Evolutionary conservation across 2,888 invertebrate genomes (phyloP), one percentile per base, ranked within the genome.

Genomic region (Hypolimnas misippus): DNA sequence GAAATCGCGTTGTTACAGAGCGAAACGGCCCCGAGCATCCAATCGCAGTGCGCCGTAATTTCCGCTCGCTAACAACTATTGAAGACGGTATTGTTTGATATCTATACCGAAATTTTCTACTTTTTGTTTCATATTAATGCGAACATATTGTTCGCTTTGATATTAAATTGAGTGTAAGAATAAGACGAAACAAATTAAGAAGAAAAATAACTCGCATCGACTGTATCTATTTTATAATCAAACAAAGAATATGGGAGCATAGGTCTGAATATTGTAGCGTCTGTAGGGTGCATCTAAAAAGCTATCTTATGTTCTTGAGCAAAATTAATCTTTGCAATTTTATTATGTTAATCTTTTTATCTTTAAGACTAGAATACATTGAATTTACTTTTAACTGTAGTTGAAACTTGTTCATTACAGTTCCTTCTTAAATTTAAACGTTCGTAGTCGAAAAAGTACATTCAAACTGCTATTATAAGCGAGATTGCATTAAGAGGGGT

Each of bases 61-160:
- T 83, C 82, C 81, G 78, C 76, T 72, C 74, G 74, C 82, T 78
- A 81, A 83, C 81, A 79, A 82, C 79, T 78, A 81, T 80, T 76
- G 77, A 76, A 76, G 70, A 71, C 70, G 71, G 74, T 73, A 77
- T 82, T 82, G 79, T 82, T 79, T 77, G 71, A 75, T 74, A 74
- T 75, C 73, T 79, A 52, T 62, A 57, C 44, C 53, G 35, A 57
- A 63, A 62, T 54, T 63, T 61, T 53, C 29, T 33, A 21, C 38
- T 56, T 60, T 60, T 53, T 46, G n/a, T 57, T 53, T n/a, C 51
- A 58, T 60, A 49, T 38, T 68, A 65, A 70, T 70, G 70, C 70
- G 73, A 74, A 74, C 75, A 73, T 76, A 73, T 72, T 71, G 69
- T 66, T 70, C 70, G 70, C 74, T 76, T 71, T 76, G 65, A 38